Evolutionary conservation across 2,797 vertebrate species (phyloP).

Genomic region (Siniperca undulata): DNA sequence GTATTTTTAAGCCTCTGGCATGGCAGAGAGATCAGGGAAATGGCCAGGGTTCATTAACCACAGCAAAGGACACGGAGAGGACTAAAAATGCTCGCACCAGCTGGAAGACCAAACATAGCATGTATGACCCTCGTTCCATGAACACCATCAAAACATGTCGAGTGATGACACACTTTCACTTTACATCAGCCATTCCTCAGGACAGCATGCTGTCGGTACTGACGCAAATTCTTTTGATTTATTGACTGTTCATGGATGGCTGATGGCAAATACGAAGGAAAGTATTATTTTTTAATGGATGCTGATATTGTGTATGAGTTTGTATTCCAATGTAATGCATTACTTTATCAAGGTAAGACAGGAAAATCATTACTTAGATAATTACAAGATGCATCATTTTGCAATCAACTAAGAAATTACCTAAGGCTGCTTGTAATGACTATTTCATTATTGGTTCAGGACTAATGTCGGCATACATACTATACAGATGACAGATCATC

Average conservation of each 20-base stretch:
- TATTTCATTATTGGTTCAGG: slow-evolving; percentile 6
- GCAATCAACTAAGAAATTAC: slow-evolving; percentile 27
- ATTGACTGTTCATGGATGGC: slow-evolving; percentile 4
- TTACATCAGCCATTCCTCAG: slow-evolving; percentile 63
- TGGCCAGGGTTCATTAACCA: slow-evolving; percentile 72
- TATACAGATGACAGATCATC: not conserved
- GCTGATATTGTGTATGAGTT: not conserved
- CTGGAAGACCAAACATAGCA: slow-evolving; percentile 75
- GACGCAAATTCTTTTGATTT: slow-evolving; percentile 23
- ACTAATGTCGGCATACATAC: not conserved
- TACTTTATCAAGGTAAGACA: slow-evolving; percentile 14
- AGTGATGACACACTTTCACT: slow-evolving; percentile 70
- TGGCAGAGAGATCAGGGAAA: slow-evolving; percentile 72
- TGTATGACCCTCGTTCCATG: slow-evolving; percentile 48
- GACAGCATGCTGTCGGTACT: slow-evolving; percentile 7
- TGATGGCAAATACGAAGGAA: slow-evolving; percentile 10
- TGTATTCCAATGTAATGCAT: not conserved
- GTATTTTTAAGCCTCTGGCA: slow-evolving; percentile 71
- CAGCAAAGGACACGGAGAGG: slow-evolving; percentile 62
- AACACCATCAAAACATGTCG: slow-evolving; percentile 59
- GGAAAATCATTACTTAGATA: slow-evolving; percentile 10
- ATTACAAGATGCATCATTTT: slow-evolving; percentile 33
- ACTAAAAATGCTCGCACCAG: slow-evolving; percentile 72
- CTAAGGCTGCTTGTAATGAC: slow-evolving; percentile 6
- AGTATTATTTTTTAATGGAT: slow-evolving; percentile 5